Conservation (phyloP, 2,888 invertebrate genomes). For the Rambutsinella grinnellia region DNA sequence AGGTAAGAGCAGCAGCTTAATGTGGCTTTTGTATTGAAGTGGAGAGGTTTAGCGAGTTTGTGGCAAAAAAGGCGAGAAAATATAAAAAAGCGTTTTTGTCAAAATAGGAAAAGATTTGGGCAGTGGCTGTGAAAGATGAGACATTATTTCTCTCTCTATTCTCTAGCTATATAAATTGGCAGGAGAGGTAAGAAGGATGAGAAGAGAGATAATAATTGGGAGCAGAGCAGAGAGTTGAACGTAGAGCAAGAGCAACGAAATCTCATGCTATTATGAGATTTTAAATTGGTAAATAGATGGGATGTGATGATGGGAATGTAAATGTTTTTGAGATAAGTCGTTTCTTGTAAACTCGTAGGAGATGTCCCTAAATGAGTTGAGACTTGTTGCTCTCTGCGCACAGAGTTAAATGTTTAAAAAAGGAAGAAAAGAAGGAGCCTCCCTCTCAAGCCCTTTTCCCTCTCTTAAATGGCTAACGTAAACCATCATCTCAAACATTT, state of each 20-base stretch:
- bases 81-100: constrained; percentile 10
- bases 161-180: neutral
- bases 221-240: neutral
- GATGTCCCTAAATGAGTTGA: no score
- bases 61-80: neutral
- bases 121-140: neutral
- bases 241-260: neutral
- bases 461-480: constrained; percentile 46
- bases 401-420: constrained; percentile 22
- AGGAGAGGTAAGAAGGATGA: neutral
- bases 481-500: constrained; percentile 48
- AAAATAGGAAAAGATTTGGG: constrained; percentile 21
- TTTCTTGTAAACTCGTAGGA: constrained; percentile 35
- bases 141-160: neutral
- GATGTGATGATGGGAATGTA: neutral
- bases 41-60: neutral
- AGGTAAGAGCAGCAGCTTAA: no score
- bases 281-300: neutral
- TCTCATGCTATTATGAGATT: neutral
- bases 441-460: constrained; percentile 43
- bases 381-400: no score
- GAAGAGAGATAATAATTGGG: neutral
- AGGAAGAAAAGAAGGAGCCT: constrained; percentile 53
- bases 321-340: constrained; percentile 29
- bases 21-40: neutral